These are phyloP conservation scores for Tragopan temminckii DNA, from an alignment of 2,797 vertebrate species.

Conservation along the genomic window DNA sequence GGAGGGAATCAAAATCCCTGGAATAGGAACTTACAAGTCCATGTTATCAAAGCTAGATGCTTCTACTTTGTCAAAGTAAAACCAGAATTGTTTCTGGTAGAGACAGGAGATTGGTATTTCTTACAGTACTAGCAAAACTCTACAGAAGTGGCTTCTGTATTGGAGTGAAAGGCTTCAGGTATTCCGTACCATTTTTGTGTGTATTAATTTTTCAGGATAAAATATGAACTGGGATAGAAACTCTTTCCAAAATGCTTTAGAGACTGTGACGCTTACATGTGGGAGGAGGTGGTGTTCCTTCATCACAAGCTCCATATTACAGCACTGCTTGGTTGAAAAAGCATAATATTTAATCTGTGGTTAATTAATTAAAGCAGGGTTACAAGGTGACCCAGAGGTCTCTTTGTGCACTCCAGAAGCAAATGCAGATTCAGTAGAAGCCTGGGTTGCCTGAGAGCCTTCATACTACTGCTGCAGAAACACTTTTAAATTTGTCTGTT, in stretches of 20 bases:
- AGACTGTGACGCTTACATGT: background rate
- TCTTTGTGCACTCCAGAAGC: background rate
- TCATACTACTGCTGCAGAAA: background rate
- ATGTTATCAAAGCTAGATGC: background rate
- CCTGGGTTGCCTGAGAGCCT: background rate
- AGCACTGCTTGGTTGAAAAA: background rate
- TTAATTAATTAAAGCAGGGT: conserved; percentile 16
- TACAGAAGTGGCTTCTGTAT: background rate
- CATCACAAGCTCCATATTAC: background rate
- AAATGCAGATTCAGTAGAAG: background rate
- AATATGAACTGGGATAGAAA: background rate
- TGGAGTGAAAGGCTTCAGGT: background rate
- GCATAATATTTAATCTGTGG: background rate
- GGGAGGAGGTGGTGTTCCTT: background rate
- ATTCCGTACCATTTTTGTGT: background rate
- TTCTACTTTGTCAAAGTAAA: background rate
- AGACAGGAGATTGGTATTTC: background rate
- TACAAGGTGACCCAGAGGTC: background rate
- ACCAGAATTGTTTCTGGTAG: background rate
- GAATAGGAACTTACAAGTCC: background rate
- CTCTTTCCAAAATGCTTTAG: background rate
- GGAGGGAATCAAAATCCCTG: background rate
- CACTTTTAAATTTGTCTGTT: background rate
- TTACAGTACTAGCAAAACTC: background rate
- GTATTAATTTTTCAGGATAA: background rate